These are phyloP conservation scores for Psophia crepitans DNA, from an alignment of 2,113 vertebrate species.

Conservation along the genomic window DNA sequence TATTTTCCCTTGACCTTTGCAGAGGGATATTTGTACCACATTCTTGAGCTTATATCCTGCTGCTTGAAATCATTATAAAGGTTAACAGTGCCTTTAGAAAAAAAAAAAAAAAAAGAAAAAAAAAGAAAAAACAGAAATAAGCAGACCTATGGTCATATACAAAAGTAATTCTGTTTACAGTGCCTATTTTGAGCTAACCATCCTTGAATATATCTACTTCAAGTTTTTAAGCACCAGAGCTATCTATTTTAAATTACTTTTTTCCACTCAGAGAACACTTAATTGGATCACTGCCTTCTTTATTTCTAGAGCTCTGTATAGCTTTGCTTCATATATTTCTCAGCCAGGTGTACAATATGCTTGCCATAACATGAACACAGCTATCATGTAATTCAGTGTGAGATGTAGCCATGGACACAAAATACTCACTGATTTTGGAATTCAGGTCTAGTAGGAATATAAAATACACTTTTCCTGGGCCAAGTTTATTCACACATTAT, in stretches of 20 bases:
- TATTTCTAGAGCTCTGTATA: not conserved
- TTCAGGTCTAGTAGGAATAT: not conserved
- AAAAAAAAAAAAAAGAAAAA: not conserved
- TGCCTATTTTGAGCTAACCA: not conserved
- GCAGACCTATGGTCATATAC: not conserved
- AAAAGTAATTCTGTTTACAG: not conserved
- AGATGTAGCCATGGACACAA: not conserved
- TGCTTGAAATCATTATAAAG: not conserved
- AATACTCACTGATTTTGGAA: not conserved
- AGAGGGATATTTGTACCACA: not conserved
- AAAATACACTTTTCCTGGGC: not conserved
- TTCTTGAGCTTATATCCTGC: not conserved
- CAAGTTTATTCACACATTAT: not conserved
- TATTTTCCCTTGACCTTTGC: not conserved
- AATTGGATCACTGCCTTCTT: not conserved
- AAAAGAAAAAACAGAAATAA: not conserved
- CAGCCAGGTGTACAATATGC: not conserved
- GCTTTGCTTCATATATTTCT: not conserved
- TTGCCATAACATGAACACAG: not conserved
- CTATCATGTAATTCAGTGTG: not conserved
- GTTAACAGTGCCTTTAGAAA: not conserved
- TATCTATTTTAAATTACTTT: not conserved
- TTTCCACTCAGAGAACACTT: not conserved
- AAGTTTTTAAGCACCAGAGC: not conserved
- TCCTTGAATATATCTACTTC: not conserved